Evolutionary conservation across 2,797 vertebrate species (phyloP), one percentile per base, ranked within the genome.

Genomic region (Phataginus tetradactyla): DNA sequence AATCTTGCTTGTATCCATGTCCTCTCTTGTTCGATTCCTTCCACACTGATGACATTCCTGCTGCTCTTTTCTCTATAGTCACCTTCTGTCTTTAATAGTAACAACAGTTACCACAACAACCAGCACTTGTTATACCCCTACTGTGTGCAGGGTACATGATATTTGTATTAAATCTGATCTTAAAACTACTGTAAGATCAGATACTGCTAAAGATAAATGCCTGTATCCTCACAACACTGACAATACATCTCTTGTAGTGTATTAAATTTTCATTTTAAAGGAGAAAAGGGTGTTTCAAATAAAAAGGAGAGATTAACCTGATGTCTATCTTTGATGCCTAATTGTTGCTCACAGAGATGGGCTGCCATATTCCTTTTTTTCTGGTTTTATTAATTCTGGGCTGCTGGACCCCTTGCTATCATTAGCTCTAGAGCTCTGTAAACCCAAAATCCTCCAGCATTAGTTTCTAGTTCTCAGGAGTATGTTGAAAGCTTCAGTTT

Each of bases 401-500:
- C 55, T 18, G 42, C n/a, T 51, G 20, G 20, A 49, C 18, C 25
- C 75, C 15, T 68, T 91, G 63, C 87, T 69, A 90, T 78, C 96
- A 86, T 86, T 84, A 88, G 66, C 53, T 68, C 57, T 97, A 77
- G 32, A 32, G 25, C 10, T 90, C 96, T 96, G 63, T 37, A 86
- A 86, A 63, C 69, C 71, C 39, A 27, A 96, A 96, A 49, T 91
- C 34, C 45, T 91, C 91, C 94, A 85, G 69, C 0, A 83, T 55
- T 4, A 32, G 25, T 13, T 63, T 90, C 77, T 37, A 61, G 72
- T 96, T 93, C 92, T 81, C 93, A 97, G 94, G 90, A 55, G 91
- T 59, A 85, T 87, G 59, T 39, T 92, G 49, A 95, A 64, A 81
- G 32, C 81, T 97, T 87, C 90, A 91, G 77, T 87, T 95, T 93